Evolutionary conservation across 2,888 invertebrate genomes (phyloP).

Genomic region (Quadroppia sp.): DNA sequence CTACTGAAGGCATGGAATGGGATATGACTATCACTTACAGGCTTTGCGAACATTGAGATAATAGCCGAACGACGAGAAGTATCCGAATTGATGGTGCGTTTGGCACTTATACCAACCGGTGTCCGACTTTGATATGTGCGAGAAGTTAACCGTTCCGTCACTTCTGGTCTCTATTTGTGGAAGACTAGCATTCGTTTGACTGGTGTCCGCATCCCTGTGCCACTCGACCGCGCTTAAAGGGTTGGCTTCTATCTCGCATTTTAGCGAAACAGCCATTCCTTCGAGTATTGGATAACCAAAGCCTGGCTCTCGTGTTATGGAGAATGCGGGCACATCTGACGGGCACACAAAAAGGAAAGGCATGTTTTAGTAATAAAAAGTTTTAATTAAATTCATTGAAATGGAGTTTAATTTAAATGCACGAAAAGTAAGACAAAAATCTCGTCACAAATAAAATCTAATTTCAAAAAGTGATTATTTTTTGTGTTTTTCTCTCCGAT

Average conservation of each 20-base stretch:
- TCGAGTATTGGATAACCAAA: slow-evolving; percentile 83
- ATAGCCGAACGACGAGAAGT: slow-evolving; percentile 84
- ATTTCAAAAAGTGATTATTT: not conserved
- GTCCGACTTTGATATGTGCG: slow-evolving; percentile 70
- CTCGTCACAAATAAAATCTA: not conserved
- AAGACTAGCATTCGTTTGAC: slow-evolving; percentile 28
- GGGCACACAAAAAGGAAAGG: not conserved
- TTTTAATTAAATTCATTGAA: not conserved
- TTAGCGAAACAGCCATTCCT: slow-evolving; percentile 79
- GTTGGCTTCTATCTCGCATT: slow-evolving; percentile 90
- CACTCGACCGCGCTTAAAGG: slow-evolving; percentile 79
- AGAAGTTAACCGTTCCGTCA: slow-evolving; percentile 79
- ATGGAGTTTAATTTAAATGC: not conserved
- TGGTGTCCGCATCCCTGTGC: slow-evolving; percentile 59
- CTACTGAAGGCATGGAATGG: too few relatives aligned
- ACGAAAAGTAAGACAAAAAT: not conserved
- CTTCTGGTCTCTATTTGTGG: slow-evolving; percentile 63
- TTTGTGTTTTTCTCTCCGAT: not conserved
- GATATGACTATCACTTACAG: not conserved
- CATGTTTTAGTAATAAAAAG: slow-evolving; percentile 1
- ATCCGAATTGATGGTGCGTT: slow-evolving; percentile 69
- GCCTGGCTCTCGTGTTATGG: slow-evolving; percentile 85
- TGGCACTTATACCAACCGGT: slow-evolving; percentile 92
- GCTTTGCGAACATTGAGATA: slow-evolving; percentile 70
- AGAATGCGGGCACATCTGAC: slow-evolving; percentile 83